phyloP scores from a whole-genome alignment of 2,888 invertebrate genomes.

The Protodeltote pygarga region DNA sequence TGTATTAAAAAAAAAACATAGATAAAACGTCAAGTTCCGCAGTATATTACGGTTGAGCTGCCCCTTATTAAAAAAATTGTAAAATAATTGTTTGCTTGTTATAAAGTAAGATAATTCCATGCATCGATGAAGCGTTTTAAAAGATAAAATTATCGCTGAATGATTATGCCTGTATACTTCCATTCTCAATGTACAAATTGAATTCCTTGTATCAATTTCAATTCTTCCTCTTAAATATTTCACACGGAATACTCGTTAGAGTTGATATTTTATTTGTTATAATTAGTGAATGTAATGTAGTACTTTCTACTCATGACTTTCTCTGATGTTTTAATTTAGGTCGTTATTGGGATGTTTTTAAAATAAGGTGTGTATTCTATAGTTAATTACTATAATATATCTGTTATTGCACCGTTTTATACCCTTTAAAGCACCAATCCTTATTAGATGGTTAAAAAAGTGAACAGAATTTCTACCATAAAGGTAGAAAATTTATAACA shows the following conservation, averaged over 20 bases:
- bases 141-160: too few species aligned
- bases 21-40: too few species aligned
- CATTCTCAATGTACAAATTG: slow-evolving; percentile 6
- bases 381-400: slow-evolving; percentile 3
- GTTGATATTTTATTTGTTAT: background rate
- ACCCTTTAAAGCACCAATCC: slow-evolving; percentile 26
- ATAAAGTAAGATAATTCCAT: too few species aligned
- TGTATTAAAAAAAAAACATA: too few species aligned
- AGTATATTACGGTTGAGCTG: too few species aligned
- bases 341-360: slow-evolving; percentile 81
- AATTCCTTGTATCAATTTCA: slow-evolving; percentile 14
- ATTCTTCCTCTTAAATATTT: slow-evolving; percentile 13
- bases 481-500: background rate
- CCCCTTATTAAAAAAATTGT: too few species aligned
- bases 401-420: slow-evolving; percentile 28
- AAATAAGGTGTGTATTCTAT: slow-evolving; percentile 77
- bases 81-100: too few species aligned
- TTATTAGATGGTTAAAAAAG: slow-evolving; percentile 2
- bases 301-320: slow-evolving; percentile 37
- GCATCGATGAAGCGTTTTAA: too few species aligned
- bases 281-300: slow-evolving; percentile 10
- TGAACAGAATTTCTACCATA: background rate
- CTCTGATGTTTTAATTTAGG: slow-evolving; percentile 73
- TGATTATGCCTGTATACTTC: slow-evolving; percentile 3
- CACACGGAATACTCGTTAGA: slow-evolving; percentile 18